Percentiles rank a stretch among this genome's conserved stretches.
Conservation (phyloP, 2,797 vertebrate species). For the Moxostoma hubbsi region DNA sequence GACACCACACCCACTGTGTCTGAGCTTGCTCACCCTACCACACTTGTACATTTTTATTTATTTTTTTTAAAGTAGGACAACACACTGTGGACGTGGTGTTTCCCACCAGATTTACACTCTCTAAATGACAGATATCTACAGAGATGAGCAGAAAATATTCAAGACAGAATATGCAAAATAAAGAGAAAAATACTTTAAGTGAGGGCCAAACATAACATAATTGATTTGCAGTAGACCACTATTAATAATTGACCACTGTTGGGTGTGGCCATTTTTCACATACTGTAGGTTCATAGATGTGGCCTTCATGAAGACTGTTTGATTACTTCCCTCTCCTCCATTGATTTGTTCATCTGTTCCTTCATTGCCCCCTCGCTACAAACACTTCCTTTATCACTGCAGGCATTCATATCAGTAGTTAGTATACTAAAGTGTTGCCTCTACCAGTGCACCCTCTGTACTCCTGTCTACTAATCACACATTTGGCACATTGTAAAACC, state of each 20-base stretch:
- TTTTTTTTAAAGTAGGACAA: no score
- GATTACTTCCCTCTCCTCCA: slow-evolving; percentile 42
- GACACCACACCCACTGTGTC: no score
- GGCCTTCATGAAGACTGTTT: slow-evolving; percentile 35
- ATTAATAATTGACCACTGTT: slow-evolving; percentile 20
- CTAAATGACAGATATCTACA: not conserved
- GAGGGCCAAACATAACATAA: no score
- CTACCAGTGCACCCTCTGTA: not conserved
- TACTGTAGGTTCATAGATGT: slow-evolving; percentile 35
- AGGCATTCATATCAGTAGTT: slow-evolving; percentile 58
- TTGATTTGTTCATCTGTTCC: not conserved
- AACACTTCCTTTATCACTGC: slow-evolving; percentile 49
- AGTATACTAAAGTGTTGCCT: slow-evolving; percentile 40
- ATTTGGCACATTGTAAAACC: slow-evolving; percentile 5
- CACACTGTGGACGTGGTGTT: not conserved
- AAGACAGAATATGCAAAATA: not conserved
- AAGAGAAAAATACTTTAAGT: not conserved
- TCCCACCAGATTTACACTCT: not conserved
- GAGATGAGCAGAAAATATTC: slow-evolving; percentile 5
- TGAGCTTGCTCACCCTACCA: no score
- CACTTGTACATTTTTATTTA: no score
- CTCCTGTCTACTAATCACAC: slow-evolving; percentile 32
- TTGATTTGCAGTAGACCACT: no score
- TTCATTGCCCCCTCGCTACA: not conserved
- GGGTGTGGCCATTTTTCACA: slow-evolving; percentile 3